Evolutionary conservation across 92 coral and sea anemone species (phyloP).

Genomic region (Phenganax marumi): DNA sequence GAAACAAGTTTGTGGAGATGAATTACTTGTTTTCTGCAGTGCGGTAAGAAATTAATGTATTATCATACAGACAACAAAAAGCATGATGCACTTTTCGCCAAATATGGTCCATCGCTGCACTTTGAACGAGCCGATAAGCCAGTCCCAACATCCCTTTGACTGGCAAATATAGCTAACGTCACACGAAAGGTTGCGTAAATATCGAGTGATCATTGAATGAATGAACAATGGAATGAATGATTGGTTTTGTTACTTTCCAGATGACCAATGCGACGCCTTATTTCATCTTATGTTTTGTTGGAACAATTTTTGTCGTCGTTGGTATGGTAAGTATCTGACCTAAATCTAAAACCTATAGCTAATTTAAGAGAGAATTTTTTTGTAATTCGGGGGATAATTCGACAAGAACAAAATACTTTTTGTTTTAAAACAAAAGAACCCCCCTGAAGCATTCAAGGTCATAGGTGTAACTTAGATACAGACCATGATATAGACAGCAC

Average conservation of each 20-base stretch:
- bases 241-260: slow-evolving; percentile 35
- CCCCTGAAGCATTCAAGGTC: no score
- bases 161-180: neutral
- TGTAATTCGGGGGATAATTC: no score
- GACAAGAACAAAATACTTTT: no score
- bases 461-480: no score
- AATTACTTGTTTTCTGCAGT: slow-evolving; percentile 72
- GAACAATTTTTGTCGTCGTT: slow-evolving; percentile 85
- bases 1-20: slow-evolving; percentile 84
- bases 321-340: slow-evolving; percentile 78
- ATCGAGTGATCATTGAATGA: neutral
- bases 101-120: neutral
- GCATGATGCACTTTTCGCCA: neutral
- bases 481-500: no score
- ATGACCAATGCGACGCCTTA: slow-evolving; percentile 94
- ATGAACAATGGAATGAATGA: no score
- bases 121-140: no score
- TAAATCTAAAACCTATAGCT: neutral
- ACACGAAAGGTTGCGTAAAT: neutral
- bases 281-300: slow-evolving; percentile 83
- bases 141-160: no score
- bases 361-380: neutral
- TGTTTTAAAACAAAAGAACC: no score
- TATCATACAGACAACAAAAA: neutral
- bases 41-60: slow-evolving; percentile 62